Base-by-base conservation (phyloP, 2,797 vertebrate genomes). In the Odontamblyopus rebecca region DNA sequence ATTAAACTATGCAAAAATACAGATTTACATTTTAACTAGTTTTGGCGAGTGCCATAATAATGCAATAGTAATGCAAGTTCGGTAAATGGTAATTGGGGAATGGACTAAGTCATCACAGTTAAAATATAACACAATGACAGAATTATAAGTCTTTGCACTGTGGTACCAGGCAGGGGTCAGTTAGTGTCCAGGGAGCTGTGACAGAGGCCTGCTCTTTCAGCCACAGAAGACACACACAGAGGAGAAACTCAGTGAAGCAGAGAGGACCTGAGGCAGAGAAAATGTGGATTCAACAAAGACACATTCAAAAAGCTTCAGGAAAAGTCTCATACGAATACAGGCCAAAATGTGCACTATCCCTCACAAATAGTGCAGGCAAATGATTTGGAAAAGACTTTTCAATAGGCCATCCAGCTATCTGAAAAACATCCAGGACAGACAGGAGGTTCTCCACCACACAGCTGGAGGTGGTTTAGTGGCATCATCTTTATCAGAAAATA, bases 111-210 rank as follows among this genome's bases (percentile, higher is more conserved):
- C 12, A 16, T 54, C 51, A 19, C 2, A n/a, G 18, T n/a, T 54
- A 54, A n/a, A 54, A n/a, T 54, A 19, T 8, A 54, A 6, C 51
- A 19, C 16, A 54, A 54, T n/a, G 18, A 6, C 51, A 19, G 5
- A 54, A 54, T 54, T 54, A 6, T n/a, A 59, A 59, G 78, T 82
- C 72, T 79, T 70, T 79, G 80, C 70, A 80, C 38, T 72, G 75
- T 77, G 81, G 84, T 87, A 84, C 87, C 77, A 74, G 83, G 89
- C 79, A 78, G 83, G 82, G 87, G 91, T 90, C 90, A 89, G 88
- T 82, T 82, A 68, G 81, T 86, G 87, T 86, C 86, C 79, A 80
- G 86, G 84, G 87, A 88, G 85, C 81, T 74, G 76, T 86, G 89
- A 90, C 57, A 60, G 90, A 88, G 84, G 80, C 86, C 83, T 86